These are phyloP conservation scores for Hyposoter dolosus DNA, from an alignment of 2,888 invertebrate genomes.

Conservation along the genomic window DNA sequence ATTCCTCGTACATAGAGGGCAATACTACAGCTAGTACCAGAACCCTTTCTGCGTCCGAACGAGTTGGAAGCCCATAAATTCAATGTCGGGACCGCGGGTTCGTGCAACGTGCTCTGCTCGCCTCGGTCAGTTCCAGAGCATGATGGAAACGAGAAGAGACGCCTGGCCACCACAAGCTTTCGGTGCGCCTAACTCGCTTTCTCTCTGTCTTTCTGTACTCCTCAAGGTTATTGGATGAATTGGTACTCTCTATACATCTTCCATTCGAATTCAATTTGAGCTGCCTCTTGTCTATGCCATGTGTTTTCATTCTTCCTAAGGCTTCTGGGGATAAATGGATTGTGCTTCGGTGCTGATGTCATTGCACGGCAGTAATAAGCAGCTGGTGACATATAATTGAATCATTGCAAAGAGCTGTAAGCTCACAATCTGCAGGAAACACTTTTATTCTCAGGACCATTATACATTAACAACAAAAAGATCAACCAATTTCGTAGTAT, in stretches of 20 bases:
- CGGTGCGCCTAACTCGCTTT: constrained; percentile 44
- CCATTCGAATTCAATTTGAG: constrained; percentile 34
- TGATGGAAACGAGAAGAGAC: constrained; percentile 55
- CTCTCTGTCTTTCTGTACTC: constrained; percentile 47
- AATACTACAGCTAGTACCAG: constrained; percentile 29
- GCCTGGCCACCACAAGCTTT: constrained; percentile 41
- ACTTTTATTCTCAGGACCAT: not conserved
- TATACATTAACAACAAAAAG: not conserved
- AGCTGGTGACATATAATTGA: constrained; percentile 12
- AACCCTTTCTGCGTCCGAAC: constrained; percentile 41
- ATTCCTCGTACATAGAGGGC: constrained; percentile 29
- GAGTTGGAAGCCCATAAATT: constrained; percentile 72
- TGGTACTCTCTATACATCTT: constrained; percentile 22
- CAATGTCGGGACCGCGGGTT: constrained; percentile 55
- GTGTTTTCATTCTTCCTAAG: constrained; percentile 10
- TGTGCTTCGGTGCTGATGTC: constrained; percentile 31
- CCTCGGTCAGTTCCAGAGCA: constrained; percentile 61
- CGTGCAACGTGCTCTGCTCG: constrained; percentile 47
- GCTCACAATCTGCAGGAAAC: not conserved
- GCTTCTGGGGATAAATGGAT: not conserved
- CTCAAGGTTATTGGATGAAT: constrained; percentile 50
- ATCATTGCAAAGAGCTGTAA: not conserved
- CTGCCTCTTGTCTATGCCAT: not conserved
- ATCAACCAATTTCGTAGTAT: not conserved
- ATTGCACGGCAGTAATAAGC: not conserved